Evolutionary conservation across 2,888 invertebrate genomes (phyloP).

Genomic region (Catocala sponsa): DNA sequence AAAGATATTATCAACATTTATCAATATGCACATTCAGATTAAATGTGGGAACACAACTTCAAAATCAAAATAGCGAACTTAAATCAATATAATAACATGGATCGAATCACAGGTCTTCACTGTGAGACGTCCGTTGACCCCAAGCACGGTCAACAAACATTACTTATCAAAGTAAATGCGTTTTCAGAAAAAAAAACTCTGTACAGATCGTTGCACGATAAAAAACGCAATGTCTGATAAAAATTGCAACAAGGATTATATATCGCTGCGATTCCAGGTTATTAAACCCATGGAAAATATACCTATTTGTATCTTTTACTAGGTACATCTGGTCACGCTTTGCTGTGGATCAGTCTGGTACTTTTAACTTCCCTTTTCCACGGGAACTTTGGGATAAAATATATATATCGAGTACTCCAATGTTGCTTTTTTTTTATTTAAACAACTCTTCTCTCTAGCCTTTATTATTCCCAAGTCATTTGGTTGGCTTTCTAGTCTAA

Average conservation of each 20-base stretch:
- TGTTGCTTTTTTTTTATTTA: no score
- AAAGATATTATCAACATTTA: not conserved
- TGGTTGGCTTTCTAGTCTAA: no score
- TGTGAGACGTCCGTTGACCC: slow-evolving; percentile 6
- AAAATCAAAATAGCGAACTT: no score
- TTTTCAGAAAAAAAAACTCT: slow-evolving; percentile 55
- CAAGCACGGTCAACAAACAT: slow-evolving; percentile 12
- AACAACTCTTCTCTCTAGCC: no score
- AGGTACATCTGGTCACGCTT: no score
- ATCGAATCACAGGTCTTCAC: slow-evolving; percentile 1
- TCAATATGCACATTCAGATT: no score
- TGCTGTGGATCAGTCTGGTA: no score
- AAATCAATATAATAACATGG: not conserved
- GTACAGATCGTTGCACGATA: slow-evolving; percentile 62
- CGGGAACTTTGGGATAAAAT: no score
- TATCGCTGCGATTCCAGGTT: slow-evolving; percentile 27
- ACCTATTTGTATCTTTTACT: not conserved
- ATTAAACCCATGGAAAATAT: slow-evolving; percentile 5
- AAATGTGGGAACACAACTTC: no score
- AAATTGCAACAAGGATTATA: slow-evolving; percentile 48
- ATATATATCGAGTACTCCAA: no score
- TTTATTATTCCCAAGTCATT: no score
- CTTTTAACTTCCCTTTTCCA: no score
- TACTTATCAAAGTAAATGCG: slow-evolving; percentile 40
- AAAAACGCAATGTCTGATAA: slow-evolving; percentile 59